Evolutionary conservation across 2,888 invertebrate species (phyloP).

Genomic region (Junonia oenone): DNA sequence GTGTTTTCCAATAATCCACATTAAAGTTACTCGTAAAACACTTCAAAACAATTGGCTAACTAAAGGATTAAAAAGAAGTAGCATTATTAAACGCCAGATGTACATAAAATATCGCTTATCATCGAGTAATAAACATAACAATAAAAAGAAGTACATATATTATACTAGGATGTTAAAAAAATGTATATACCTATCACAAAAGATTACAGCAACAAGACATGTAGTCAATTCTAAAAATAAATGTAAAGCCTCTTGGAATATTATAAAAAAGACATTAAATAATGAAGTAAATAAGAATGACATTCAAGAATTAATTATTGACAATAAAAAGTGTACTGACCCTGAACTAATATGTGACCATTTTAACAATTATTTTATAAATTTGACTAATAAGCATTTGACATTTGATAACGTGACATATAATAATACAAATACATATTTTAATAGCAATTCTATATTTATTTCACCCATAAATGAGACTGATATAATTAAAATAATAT

Average conservation of each 20-base stretch:
- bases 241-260: background rate
- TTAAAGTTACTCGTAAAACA: background rate
- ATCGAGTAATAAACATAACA: background rate
- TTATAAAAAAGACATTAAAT: conserved; percentile 4
- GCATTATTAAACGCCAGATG: background rate
- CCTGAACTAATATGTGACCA: background rate
- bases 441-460: background rate
- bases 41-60: background rate
- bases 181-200: background rate
- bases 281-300: background rate
- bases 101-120: background rate
- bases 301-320: background rate
- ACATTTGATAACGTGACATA: background rate
- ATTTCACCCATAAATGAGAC: background rate
- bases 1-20: background rate
- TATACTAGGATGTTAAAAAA: background rate
- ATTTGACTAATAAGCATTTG: background rate
- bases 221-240: background rate
- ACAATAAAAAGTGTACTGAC: background rate
- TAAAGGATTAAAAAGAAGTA: background rate
- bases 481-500: background rate
- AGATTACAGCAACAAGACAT: background rate
- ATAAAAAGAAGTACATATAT: background rate
- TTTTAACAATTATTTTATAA: background rate
- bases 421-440: background rate